These are phyloP conservation scores for Genyomyrus donnyi DNA, from an alignment of 2,113 vertebrate genomes.

Conservation along the genomic window DNA sequence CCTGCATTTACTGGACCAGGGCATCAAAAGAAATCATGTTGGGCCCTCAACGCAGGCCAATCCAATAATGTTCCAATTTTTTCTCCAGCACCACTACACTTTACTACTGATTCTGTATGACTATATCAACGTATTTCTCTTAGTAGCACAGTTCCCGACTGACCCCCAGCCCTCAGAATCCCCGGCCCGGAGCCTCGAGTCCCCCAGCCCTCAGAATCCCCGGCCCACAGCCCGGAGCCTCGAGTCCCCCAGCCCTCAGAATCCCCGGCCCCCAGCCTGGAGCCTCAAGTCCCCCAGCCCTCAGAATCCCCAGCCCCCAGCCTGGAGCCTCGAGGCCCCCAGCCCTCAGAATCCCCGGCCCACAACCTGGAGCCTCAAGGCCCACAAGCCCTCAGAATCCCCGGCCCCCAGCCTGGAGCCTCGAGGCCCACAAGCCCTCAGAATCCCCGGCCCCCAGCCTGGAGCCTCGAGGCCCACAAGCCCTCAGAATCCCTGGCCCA, in stretches of 20 bases:
- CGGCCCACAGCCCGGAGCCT: not conserved
- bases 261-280: too few relatives aligned
- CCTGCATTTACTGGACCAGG: not conserved
- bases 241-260: not conserved
- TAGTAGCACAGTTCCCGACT: not conserved
- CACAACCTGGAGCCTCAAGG: too few relatives aligned
- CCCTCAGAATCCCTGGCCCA: not conserved
- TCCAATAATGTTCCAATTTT: not conserved
- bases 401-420: not conserved
- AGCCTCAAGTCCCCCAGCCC: not conserved
- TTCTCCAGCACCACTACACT: not conserved
- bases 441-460: not conserved
- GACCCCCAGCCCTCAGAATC: not conserved
- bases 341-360: too few relatives aligned
- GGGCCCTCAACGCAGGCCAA: not conserved
- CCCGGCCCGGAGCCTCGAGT: too few relatives aligned
- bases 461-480: too few relatives aligned
- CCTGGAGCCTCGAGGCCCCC: too few relatives aligned
- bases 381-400: not conserved
- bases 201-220: too few relatives aligned
- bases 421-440: not conserved
- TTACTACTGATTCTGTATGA: not conserved
- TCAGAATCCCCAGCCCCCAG: not conserved
- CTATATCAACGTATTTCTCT: not conserved
- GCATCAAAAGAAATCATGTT: not conserved